phyloP scores from a whole-genome alignment of 2,797 vertebrate genomes.

The Antrozous pallidus region DNA sequence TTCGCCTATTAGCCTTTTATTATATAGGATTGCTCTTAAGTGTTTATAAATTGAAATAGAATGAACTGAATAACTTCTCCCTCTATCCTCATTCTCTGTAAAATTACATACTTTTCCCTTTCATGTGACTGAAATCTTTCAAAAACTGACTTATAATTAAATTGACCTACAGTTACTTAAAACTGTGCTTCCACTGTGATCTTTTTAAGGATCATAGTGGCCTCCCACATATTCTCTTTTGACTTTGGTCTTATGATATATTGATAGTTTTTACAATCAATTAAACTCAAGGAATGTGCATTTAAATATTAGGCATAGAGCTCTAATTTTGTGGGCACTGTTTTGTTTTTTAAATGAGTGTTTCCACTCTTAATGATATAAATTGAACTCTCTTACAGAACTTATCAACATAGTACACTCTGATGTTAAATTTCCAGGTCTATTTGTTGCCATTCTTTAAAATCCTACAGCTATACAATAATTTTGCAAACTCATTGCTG shows the following conservation, averaged over 20 bases:
- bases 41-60: neutral
- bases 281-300: neutral
- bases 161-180: neutral
- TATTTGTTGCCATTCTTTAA: neutral
- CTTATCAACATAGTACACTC: neutral
- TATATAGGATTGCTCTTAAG: neutral
- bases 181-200: neutral
- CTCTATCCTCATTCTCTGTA: neutral
- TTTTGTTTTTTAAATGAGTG: neutral
- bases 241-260: neutral
- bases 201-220: slow-evolving; percentile 12
- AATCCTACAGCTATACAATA: neutral
- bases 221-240: neutral
- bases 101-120: neutral
- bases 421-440: neutral
- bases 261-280: neutral
- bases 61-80: neutral
- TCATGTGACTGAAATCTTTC: neutral
- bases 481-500: neutral
- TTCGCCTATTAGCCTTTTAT: too few relatives aligned
- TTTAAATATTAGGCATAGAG: neutral
- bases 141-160: slow-evolving; percentile 51
- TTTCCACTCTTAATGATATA: neutral
- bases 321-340: neutral
- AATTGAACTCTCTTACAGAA: neutral